Base-by-base conservation (phyloP, 1,140 invertebrate species). In the Drosophila mojavensis region DNA sequence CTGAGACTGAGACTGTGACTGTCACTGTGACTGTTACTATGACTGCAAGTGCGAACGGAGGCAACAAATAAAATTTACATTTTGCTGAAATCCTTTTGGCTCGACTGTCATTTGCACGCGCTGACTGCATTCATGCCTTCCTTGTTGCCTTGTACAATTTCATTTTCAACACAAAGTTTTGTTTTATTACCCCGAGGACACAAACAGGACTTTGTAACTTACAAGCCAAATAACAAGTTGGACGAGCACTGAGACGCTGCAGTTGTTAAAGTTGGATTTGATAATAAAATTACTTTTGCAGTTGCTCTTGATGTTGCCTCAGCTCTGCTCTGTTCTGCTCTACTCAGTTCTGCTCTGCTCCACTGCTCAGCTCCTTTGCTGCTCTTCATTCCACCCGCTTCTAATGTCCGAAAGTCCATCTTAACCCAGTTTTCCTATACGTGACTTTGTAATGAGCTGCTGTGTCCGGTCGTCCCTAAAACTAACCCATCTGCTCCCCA, bases 161-260 rank as follows among this genome's bases (percentile, higher is more conserved):
- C 84, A 89, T 88, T 88, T 88, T 88, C 83, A 88, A 89, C 83
- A 88, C 83, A 88, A 88, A 88, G 84, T 89, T 88, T 88, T 88
- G 83, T 89, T 88, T 88, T 88, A 88, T 88, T 88, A 88, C 83
- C 83, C 83, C 62, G 80, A 89, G 83, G 84, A 89, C 83, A 88
- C 83, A 84, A 89, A 88, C 79, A 88, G 86, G 83, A 88, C 83
- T 88, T 88, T 88, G 83, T 88, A 88, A 88, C 84, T 89, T 88
- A 89, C 83, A 88, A 88, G 83, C 84, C 84, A 88, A 88, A 86
- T 86, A 86, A 88, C 83, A 88, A 88, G 83, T 88, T 88, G 83
- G 81, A 75, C 73, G 72, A 77, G 63, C 63, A 47, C 41, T 51
- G 54, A 68, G 65, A 51, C 60, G 83, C 73, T 80, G 66, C 84